A percentile compares a stretch with the other conserved stretches of the same genome.
phyloP scores from a whole-genome alignment of 2,113 vertebrate genomes.

The rabbit (Oryctolagus cuniculus) region DNA sequence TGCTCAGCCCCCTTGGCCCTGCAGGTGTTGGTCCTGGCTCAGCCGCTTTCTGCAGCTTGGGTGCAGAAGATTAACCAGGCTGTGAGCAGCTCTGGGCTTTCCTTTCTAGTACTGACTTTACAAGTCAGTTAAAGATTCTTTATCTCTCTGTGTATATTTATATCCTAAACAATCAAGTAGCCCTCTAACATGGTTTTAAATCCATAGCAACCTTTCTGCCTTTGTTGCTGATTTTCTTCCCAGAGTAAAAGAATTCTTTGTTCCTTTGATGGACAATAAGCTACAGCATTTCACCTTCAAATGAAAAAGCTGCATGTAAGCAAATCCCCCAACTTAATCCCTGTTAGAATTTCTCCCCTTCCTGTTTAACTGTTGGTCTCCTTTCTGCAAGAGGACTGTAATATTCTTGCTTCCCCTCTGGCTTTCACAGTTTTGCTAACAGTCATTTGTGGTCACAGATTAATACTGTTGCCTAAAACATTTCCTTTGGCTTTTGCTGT shows the following conservation, averaged over 20 bases:
- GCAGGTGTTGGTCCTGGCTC: neutral
- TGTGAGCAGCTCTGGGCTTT: neutral
- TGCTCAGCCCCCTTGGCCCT: accelerated
- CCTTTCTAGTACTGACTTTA: neutral
- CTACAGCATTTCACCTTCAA: neutral
- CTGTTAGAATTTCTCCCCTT: neutral
- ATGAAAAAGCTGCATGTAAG: neutral
- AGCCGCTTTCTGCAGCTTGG: neutral
- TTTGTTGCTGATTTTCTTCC: neutral
- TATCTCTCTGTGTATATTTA: neutral
- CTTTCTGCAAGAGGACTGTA: neutral
- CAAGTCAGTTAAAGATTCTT: neutral
- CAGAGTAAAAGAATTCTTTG: neutral
- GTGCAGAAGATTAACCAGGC: neutral
- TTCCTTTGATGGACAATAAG: neutral
- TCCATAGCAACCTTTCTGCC: neutral
- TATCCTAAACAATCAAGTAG: neutral
- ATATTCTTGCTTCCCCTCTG: neutral
- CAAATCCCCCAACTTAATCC: no score
- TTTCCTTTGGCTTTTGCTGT: constrained; percentile 8
- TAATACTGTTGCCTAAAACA: neutral
- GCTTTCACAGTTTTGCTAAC: neutral
- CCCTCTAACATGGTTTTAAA: neutral
- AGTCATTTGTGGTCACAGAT: neutral
- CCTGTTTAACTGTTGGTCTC: neutral